Evolutionary conservation across 2,797 vertebrate species (phyloP).

Genomic region (Labeo calbasu): DNA sequence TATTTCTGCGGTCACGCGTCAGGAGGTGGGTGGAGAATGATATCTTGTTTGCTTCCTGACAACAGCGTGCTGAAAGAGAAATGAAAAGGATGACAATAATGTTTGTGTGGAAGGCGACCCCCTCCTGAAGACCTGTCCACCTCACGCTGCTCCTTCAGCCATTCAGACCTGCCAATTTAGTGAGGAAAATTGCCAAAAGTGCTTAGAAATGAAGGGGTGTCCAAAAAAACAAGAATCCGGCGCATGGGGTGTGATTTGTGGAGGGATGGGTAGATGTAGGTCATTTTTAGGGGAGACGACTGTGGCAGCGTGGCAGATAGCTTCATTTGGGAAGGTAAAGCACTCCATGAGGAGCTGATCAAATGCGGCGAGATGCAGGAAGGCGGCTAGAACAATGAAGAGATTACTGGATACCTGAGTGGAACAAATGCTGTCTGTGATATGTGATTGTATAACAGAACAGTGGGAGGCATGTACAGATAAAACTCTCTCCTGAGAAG

Average conservation of each 20-base stretch:
- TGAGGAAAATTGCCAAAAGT: conserved; percentile 63
- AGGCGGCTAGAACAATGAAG: conserved; percentile 53
- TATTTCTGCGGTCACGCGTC: conserved; percentile 67
- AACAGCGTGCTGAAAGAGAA: conserved; percentile 76
- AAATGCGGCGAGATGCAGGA: conserved; percentile 42
- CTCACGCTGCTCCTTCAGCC: conserved; percentile 75
- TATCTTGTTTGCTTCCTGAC: conserved; percentile 82
- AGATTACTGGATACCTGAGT: conserved; percentile 41
- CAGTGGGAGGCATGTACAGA: conserved; percentile 43
- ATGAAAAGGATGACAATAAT: conserved; percentile 80
- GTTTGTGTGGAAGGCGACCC: conserved; percentile 54
- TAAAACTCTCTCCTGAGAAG: conserved; percentile 31
- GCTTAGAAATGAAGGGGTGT: conserved; percentile 56
- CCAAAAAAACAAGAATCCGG: conserved; percentile 34
- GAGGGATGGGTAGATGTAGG: conserved; percentile 68
- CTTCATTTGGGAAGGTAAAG: conserved; percentile 57
- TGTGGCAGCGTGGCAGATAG: conserved; percentile 54
- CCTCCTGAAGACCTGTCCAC: conserved; percentile 56
- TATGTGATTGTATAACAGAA: conserved; percentile 37
- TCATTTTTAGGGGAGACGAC: conserved; percentile 55
- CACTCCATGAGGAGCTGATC: conserved; percentile 49
- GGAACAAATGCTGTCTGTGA: conserved; percentile 42
- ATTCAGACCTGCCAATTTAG: conserved; percentile 77
- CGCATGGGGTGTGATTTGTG: conserved; percentile 76
- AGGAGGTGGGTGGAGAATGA: conserved; percentile 67